A percentile compares a stretch with the other conserved stretches of the same genome.
These are phyloP conservation scores for Phallusia fumigata DNA, from an alignment of 23 tunicate genomes.

Conservation along the genomic window DNA sequence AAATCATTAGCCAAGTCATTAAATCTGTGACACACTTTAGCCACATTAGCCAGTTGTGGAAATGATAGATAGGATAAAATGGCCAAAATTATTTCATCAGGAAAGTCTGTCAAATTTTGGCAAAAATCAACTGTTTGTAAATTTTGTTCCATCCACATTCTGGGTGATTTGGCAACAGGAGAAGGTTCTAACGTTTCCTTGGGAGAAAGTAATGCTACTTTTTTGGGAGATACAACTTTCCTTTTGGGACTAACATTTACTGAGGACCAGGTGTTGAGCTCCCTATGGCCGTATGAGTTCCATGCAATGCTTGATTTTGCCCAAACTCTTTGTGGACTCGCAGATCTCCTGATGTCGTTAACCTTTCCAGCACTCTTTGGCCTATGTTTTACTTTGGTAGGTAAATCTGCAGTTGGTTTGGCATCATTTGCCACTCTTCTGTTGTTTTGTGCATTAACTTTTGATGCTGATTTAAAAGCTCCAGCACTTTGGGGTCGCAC, in stretches of 20 bases:
- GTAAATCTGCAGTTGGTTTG: background rate
- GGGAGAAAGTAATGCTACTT: background rate
- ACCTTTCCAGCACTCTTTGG: conserved; percentile 24
- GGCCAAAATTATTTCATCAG: conserved; percentile 59
- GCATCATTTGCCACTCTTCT: background rate
- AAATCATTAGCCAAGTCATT: conserved; percentile 40
- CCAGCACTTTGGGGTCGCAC: conserved; percentile 15
- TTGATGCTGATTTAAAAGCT: background rate
- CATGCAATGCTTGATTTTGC: conserved; percentile 48
- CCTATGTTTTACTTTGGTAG: background rate
- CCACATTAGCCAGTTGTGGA: conserved; percentile 31
- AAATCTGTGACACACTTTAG: conserved; percentile 55
- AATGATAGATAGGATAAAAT: conserved; percentile 48
- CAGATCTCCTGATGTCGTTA: background rate
- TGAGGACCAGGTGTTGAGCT: conserved; percentile 29
- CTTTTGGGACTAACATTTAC: background rate
- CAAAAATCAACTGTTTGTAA: background rate
- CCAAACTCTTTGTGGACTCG: conserved; percentile 34
- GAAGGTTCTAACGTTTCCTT: background rate
- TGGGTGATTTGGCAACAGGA: background rate
- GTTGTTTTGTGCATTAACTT: background rate
- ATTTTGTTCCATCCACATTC: background rate
- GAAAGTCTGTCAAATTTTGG: conserved; percentile 13
- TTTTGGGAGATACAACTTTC: background rate
- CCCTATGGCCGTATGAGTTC: conserved; percentile 15